Conservation (phyloP, 2,888 invertebrate genomes). For the Invenusta paracnida region DNA sequence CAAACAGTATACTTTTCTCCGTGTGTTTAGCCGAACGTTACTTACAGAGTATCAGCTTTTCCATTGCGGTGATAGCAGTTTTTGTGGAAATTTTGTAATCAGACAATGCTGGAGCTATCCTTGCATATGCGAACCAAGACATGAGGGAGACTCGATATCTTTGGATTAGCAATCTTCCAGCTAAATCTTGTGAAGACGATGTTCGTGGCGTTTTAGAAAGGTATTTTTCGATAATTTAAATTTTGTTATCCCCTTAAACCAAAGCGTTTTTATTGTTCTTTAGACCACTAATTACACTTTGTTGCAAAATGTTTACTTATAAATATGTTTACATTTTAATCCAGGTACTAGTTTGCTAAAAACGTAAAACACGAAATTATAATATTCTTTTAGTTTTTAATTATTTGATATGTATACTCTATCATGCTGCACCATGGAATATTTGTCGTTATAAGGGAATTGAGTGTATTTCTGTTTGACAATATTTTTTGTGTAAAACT, state of each 20-base stretch:
- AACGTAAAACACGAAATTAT: too few species aligned
- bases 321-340: too few species aligned
- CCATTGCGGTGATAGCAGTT: background rate
- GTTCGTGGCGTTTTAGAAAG: conserved; percentile 95
- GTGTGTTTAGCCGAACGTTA: background rate
- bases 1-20: background rate
- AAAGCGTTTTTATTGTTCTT: background rate
- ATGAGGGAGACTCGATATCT: conserved; percentile 78
- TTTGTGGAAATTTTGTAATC: conserved; percentile 5
- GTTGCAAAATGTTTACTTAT: too few species aligned
- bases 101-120: conserved; percentile 18
- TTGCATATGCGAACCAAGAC: conserved; percentile 24
- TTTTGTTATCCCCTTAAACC: too few species aligned
- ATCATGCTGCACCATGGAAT: too few species aligned
- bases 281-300: background rate
- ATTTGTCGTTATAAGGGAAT: too few species aligned
- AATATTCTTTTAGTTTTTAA: too few species aligned
- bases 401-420: too few species aligned
- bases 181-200: conserved; percentile 93
- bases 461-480: too few species aligned
- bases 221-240: conserved; percentile 64
- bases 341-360: too few species aligned
- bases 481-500: too few species aligned
- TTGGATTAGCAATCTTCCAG: conserved; percentile 99
- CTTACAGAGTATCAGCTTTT: background rate